Base-by-base conservation (phyloP, 2,888 invertebrate species). In the Dichetophora obliterata region DNA sequence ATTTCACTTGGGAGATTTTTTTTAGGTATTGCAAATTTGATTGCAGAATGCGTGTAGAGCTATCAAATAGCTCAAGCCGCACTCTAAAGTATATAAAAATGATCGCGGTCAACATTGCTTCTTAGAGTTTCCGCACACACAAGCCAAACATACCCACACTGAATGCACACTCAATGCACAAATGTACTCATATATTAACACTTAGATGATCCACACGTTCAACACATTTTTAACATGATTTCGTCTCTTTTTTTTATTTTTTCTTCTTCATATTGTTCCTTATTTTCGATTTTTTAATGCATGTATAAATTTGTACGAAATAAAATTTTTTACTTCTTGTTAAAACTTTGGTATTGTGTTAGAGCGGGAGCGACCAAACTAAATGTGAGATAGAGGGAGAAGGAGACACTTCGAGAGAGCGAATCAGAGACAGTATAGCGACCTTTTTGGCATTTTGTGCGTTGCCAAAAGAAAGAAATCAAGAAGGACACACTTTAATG, bases 251-350 rank as follows among this genome's bases (percentile, higher is more conserved):
- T 27, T 22, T 68, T 4, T 24, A 1, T 11, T 22, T 8, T 19
- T 14, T n/a, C 1, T 66, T 22, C 11, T 5, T 48, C 43, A 22
- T 11, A 22, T 48, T 24, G 11, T 34, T 22, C 3, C 68, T 27
- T 50, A 48, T 48, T 16, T 50, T 68, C 27, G 4, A 63, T 34
- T n/a, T 27, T 31, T 6, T 43, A 43, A 43, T 43, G 8, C 8
- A 37, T 43, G 24, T 24, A 48, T 11, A 48, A 48, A 68, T 68
- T 68, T 68, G 19, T 68, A 68, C 27, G n/a, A 68, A 68, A 68
- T 68, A 50, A 50, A 27, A 16, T 68, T 68, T 65, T 68, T 50
- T 68, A 11, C 68, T 68, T 68, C 50, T 50, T 52, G 68, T 68
- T 19, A 22, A 68, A 68, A 68, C 43, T 68, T 68, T 68, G 16